Evolutionary conservation across 2,113 vertebrate species (phyloP).

Genomic region (Connochaetes taurinus): DNA sequence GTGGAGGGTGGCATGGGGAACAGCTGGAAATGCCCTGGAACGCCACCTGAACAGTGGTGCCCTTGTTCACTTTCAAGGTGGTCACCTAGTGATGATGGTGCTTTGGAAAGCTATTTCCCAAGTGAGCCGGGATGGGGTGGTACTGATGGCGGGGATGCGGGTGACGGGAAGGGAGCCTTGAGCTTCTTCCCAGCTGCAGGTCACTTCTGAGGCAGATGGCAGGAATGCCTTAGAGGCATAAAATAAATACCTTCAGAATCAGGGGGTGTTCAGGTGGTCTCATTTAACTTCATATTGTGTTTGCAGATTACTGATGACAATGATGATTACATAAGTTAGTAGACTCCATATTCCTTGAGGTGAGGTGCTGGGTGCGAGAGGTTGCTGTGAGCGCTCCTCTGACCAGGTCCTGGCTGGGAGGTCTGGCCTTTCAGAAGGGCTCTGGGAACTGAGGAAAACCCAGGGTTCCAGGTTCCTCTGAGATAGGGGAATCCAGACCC

Average conservation of each 20-base stretch:
- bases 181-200: neutral
- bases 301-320: neutral
- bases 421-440: neutral
- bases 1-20: no score
- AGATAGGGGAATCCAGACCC: neutral
- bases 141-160: neutral
- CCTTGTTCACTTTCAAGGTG: neutral
- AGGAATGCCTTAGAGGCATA: neutral
- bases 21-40: neutral
- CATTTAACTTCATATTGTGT: rapidly evolving
- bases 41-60: neutral
- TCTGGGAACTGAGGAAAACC: neutral
- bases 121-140: neutral
- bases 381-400: neutral
- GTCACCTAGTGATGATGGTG: neutral
- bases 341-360: neutral
- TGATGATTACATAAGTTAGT: rapidly evolving
- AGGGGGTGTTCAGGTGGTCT: neutral
- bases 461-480: neutral
- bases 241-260: neutral
- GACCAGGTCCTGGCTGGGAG: neutral
- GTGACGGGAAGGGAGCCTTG: neutral
- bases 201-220: neutral
- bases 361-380: neutral
- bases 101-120: neutral